phyloP scores from a whole-genome alignment of 2,113 vertebrate species.

The human region DNA sequence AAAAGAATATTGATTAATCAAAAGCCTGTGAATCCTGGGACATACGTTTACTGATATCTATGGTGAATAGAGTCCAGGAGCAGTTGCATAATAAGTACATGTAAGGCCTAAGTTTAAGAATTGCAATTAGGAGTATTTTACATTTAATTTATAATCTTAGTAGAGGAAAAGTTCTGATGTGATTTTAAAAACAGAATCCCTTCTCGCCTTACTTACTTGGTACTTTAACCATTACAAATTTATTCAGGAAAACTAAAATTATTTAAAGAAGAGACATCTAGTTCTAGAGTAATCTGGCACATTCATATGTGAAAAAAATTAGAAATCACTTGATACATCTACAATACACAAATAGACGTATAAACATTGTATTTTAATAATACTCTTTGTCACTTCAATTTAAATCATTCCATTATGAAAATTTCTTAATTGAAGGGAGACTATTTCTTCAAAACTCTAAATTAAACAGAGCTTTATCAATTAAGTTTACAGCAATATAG shows the following conservation, averaged over 20 bases:
- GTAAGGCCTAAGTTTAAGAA: background rate
- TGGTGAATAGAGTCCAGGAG: background rate
- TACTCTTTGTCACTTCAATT: constrained; percentile 70
- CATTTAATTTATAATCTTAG: constrained; percentile 31
- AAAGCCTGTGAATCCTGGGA: background rate
- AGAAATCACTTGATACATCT: constrained; percentile 46
- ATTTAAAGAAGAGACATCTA: constrained; percentile 50
- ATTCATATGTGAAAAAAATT: constrained; percentile 45
- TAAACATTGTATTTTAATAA: constrained; percentile 78
- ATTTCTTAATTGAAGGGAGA: constrained; percentile 74
- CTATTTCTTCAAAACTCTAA: constrained; percentile 75
- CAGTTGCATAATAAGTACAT: background rate
- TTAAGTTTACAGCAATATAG: constrained; percentile 58
- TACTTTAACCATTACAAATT: constrained; percentile 48
- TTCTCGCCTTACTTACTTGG: constrained; percentile 19
- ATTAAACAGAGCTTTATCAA: constrained; percentile 76
- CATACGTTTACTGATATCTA: background rate
- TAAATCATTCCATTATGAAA: constrained; percentile 79
- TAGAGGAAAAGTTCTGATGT: constrained; percentile 21
- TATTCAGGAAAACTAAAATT: constrained; percentile 60
- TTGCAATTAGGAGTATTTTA: background rate
- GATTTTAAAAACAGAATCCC: constrained; percentile 26
- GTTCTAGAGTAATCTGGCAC: constrained; percentile 52
- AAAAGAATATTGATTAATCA: constrained; percentile 29
- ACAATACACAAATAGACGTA: constrained; percentile 64